Evolutionary conservation across 2,797 vertebrate species (phyloP).

Genomic region (Clarias platycephalus): DNA sequence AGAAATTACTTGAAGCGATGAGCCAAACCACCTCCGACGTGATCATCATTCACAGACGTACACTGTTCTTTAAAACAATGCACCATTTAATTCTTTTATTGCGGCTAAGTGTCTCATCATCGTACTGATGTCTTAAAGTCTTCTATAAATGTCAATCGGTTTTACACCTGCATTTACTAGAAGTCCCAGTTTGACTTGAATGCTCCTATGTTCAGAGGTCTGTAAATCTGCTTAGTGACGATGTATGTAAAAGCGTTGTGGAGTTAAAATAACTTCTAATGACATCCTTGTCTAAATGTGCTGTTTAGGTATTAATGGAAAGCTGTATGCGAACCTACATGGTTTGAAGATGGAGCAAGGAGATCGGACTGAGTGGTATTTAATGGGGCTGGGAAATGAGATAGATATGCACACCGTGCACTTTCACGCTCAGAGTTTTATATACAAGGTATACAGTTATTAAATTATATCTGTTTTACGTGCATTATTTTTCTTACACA

Average conservation of each 20-base stretch:
- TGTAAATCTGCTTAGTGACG: not conserved
- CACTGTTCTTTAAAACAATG: too few relatives aligned
- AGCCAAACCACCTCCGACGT: too few relatives aligned
- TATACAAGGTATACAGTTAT: slow-evolving; percentile 66
- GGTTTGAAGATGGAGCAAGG: slow-evolving; percentile 77
- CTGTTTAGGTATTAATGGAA: slow-evolving; percentile 74
- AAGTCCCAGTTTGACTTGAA: too few relatives aligned
- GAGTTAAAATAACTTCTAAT: not conserved
- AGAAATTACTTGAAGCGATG: too few relatives aligned
- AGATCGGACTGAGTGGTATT: slow-evolving; percentile 80
- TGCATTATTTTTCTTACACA: too few relatives aligned
- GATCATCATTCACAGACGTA: too few relatives aligned
- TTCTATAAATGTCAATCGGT: too few relatives aligned
- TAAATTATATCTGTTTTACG: not conserved
- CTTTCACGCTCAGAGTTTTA: slow-evolving; percentile 83
- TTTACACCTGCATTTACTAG: too few relatives aligned
- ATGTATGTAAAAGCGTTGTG: not conserved
- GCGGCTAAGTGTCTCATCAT: too few relatives aligned
- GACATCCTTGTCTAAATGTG: not conserved
- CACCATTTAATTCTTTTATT: too few relatives aligned
- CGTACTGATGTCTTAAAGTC: too few relatives aligned
- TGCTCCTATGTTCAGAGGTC: not conserved
- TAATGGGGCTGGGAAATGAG: slow-evolving; percentile 81
- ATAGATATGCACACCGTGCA: slow-evolving; percentile 83
- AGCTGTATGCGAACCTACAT: slow-evolving; percentile 77